Evolutionary conservation across 2,113 vertebrate genomes (phyloP), one percentile per base, ranked within the genome.

Genomic region (Probosciger aterrimus): DNA sequence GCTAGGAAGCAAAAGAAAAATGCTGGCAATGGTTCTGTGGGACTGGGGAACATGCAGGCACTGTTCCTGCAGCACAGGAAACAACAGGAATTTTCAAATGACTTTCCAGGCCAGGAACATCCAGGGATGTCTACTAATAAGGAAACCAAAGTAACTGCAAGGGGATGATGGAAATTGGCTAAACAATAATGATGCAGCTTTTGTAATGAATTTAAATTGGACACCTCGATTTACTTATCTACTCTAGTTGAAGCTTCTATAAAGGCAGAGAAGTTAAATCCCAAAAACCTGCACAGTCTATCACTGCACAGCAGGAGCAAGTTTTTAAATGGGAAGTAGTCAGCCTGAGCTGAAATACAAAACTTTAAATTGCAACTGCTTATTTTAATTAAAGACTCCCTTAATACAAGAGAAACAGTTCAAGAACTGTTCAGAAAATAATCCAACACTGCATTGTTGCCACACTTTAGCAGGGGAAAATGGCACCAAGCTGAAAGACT

Each of bases 1-100:
- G 92, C 91, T 92, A 94, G 92, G 96, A 92, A 96, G 95, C 88
- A 82, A 82, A 95, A 82, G 88, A 93, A 96, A 95, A 96, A 93
- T 91, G 91, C 96, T 97, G 95, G 95, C 95, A 97, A 30, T 73
- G 74, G 83, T 96, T 96, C 93, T 91, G 77, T 86, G 74, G 81
- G 88, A 78, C 69, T 43, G 47, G 50, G 62, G 81, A 96, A 92
- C 81, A 87, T 85, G 77, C 39, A 94, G 73, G 83, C 83, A 70
- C 53, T 49, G 85, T 73, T 94, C 83, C 93, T 96, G 93, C 68
- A 94, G 83, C 86, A 91, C 83, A 86, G 91, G 91, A 96, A 97
- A 93, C 63, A 62, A 60, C 28, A 83, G 69, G 65, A 93, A 93
- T 95, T 96, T 85, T 87, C 86, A 80, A 96, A 65, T 53, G 60